Percentiles rank a stretch among this genome's conserved stretches.
Evolutionary conservation across 2,797 vertebrate genomes (phyloP).

Genomic region (Diplodus puntazzo): DNA sequence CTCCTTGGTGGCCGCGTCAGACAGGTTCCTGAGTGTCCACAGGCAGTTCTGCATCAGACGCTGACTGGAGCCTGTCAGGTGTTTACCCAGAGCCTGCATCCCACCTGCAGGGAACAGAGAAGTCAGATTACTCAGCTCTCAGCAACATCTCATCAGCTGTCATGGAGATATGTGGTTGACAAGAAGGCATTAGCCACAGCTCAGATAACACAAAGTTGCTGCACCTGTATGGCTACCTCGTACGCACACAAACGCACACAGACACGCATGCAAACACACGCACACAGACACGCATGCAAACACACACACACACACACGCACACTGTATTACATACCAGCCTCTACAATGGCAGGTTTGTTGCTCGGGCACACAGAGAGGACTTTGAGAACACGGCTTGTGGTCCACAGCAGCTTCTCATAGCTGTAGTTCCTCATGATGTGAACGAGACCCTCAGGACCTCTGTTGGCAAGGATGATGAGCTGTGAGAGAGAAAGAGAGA

Average conservation of each 20-base stretch:
- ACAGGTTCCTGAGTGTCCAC: constrained; percentile 98
- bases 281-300: neutral
- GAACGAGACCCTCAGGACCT: constrained; percentile 95
- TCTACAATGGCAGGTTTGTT: constrained; percentile 98
- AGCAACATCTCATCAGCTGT: constrained; percentile 34
- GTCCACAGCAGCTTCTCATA: constrained; percentile 99
- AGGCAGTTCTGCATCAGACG: constrained; percentile 96
- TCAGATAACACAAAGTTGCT: constrained; percentile 37
- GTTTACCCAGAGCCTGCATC: constrained; percentile 97
- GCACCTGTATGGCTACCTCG: constrained; percentile 54
- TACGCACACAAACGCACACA: neutral
- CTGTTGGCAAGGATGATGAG: constrained; percentile 96
- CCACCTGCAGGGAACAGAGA: constrained; percentile 86
- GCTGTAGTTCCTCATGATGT: constrained; percentile 95
- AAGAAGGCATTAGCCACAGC: neutral
- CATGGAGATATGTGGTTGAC: neutral
- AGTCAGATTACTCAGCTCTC: constrained; percentile 30
- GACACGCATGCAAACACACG: constrained; percentile 20
- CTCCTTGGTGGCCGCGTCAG: constrained; percentile 98
- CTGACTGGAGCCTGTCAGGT: constrained; percentile 91
- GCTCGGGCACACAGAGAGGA: constrained; percentile 98
- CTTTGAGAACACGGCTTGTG: constrained; percentile 98
- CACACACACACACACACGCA: constrained; percentile 15
- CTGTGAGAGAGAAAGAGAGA: constrained; percentile 64
- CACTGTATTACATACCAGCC: constrained; percentile 89